Evolutionary conservation across 2,113 vertebrate species (phyloP).

Genomic region (Dermatemys mawii): DNA sequence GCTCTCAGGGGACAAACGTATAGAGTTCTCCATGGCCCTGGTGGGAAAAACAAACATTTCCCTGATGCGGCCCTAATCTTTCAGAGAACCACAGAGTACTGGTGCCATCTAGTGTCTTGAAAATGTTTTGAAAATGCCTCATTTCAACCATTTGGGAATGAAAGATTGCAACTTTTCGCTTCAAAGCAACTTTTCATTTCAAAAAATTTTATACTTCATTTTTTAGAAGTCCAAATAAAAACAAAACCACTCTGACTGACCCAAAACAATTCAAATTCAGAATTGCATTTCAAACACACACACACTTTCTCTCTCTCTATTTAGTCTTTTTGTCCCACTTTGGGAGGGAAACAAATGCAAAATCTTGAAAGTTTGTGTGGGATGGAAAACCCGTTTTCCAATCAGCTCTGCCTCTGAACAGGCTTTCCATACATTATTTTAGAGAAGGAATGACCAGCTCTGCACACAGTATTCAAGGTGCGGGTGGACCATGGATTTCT

Average conservation of each 20-base stretch:
- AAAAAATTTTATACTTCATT: neutral
- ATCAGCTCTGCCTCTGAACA: too few species aligned
- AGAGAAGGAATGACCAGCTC: too few species aligned
- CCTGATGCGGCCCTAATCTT: neutral
- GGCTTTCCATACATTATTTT: too few species aligned
- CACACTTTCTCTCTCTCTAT: too few species aligned
- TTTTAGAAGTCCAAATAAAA: neutral
- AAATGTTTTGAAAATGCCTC: neutral
- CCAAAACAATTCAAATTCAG: neutral
- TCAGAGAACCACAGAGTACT: neutral
- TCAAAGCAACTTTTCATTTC: neutral
- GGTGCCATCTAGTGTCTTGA: conserved; percentile 38
- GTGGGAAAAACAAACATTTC: neutral
- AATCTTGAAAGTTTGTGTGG: too few species aligned
- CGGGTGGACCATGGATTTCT: too few species aligned
- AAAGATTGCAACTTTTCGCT: neutral
- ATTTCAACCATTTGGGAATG: neutral
- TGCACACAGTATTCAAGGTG: too few species aligned
- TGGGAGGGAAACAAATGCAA: neutral
- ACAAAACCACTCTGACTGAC: neutral
- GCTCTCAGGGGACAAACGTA: neutral
- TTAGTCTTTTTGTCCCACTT: neutral
- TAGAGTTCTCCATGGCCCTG: neutral
- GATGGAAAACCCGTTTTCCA: too few species aligned
- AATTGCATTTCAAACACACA: too few species aligned